These are phyloP conservation scores for Plemyria rubiginata DNA, from an alignment of 2,888 invertebrate genomes.

Conservation along the genomic window DNA sequence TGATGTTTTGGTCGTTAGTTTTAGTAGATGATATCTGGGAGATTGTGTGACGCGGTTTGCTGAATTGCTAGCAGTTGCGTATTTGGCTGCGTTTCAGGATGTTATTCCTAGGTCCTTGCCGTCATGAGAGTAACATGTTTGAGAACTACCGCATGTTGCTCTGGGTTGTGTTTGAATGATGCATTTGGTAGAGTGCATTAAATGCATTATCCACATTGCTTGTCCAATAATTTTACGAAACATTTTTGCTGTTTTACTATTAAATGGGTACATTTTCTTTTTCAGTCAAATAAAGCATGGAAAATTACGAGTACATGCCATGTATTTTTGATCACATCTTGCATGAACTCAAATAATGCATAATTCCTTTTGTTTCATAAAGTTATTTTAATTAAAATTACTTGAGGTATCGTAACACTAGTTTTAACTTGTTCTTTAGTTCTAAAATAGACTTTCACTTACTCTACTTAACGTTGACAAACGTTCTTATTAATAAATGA, in stretches of 20 bases:
- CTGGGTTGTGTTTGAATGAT: slow-evolving; percentile 17
- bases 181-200: not conserved
- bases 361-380: not conserved
- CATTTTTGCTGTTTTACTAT: not conserved
- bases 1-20: slow-evolving; percentile 23
- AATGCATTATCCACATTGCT: not conserved
- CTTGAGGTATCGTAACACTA: too few species aligned
- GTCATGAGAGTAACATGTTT: slow-evolving; percentile 31
- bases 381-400: not conserved
- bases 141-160: slow-evolving; percentile 20
- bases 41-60: slow-evolving; percentile 17
- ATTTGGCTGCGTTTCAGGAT: slow-evolving; percentile 55
- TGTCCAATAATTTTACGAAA: not conserved
- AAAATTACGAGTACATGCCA: not conserved
- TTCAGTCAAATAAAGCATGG: too few species aligned
- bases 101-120: slow-evolving; percentile 44
- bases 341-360: not conserved
- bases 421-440: too few species aligned
- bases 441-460: too few species aligned
- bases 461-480: too few species aligned
- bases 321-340: not conserved
- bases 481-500: too few species aligned
- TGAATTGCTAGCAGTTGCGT: slow-evolving; percentile 39
- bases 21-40: slow-evolving; percentile 14
- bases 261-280: too few species aligned